Conservation (phyloP, 2,113 vertebrate genomes). For the Thunnus thynnus region DNA sequence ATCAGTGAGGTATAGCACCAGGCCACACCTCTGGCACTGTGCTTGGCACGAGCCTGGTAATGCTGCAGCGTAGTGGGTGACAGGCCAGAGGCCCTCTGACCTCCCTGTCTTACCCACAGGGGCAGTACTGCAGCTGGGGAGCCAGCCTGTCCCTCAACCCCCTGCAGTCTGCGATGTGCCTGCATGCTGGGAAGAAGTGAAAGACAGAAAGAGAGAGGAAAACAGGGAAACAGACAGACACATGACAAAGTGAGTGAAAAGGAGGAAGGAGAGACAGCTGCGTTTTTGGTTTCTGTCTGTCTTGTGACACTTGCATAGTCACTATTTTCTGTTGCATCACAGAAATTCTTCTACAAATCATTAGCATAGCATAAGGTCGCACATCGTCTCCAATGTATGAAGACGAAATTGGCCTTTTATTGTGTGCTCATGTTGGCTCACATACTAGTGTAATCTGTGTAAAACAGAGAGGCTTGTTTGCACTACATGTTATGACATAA, state of each 20-base stretch:
- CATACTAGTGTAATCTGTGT: neutral
- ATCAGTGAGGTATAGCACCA: slow-evolving; percentile 26
- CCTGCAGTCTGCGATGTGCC: slow-evolving; percentile 2
- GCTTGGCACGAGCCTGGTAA: slow-evolving; percentile 44
- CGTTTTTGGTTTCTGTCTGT: neutral
- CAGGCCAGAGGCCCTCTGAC: slow-evolving; percentile 62
- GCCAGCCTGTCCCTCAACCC: slow-evolving; percentile 41
- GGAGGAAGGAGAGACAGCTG: neutral
- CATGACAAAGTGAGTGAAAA: neutral
- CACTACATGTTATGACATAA: neutral
- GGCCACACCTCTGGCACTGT: slow-evolving; percentile 13
- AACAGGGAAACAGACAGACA: neutral
- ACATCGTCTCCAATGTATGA: neutral
- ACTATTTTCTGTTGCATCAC: neutral
- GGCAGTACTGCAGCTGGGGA: slow-evolving; percentile 57
- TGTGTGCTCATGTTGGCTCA: neutral
- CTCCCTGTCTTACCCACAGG: slow-evolving; percentile 75
- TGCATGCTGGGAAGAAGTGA: slow-evolving; percentile 2
- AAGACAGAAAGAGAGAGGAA: neutral
- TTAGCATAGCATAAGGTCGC: neutral
- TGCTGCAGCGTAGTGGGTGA: slow-evolving; percentile 44
- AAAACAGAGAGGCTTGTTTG: slow-evolving; percentile 21
- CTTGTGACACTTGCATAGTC: neutral
- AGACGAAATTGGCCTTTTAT: neutral
- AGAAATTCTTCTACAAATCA: neutral